These are phyloP conservation scores for Craseonycteris thonglongyai DNA, from an alignment of 2,113 vertebrate genomes.

Conservation along the genomic window DNA sequence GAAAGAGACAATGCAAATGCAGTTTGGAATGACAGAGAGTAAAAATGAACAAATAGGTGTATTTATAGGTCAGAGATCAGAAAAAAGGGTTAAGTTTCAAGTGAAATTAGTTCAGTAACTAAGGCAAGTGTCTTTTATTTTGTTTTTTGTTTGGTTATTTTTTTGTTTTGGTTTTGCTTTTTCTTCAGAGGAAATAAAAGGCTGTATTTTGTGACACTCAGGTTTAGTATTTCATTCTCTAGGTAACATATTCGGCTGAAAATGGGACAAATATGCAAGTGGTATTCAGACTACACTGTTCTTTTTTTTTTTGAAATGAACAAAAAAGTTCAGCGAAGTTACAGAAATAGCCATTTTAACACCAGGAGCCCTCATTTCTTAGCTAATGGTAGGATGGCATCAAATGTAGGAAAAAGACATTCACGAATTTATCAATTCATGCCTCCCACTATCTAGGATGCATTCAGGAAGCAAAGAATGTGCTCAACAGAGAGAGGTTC, in stretches of 20 bases:
- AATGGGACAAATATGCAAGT: background rate
- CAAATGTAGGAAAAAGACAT: rapidly evolving
- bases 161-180: rapidly evolving
- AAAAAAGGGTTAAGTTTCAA: background rate
- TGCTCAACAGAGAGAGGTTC: background rate
- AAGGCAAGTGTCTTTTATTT: rapidly evolving
- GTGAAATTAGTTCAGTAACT: background rate
- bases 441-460: background rate
- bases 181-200: too few species aligned
- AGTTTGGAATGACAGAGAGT: background rate
- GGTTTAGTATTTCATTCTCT: background rate
- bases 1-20: too few species aligned
- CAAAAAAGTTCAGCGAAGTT: background rate
- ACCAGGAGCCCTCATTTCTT: background rate
- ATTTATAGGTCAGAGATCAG: background rate
- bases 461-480: background rate
- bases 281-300: too few species aligned
- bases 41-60: background rate
- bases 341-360: background rate
- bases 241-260: background rate
- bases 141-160: too few species aligned
- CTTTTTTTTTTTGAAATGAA: background rate
- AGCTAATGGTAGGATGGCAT: background rate
- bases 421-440: rapidly evolving
- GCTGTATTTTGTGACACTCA: background rate